Base-by-base conservation (phyloP, 92 coral and sea anemone species). In the Galaxea fascicularis region DNA sequence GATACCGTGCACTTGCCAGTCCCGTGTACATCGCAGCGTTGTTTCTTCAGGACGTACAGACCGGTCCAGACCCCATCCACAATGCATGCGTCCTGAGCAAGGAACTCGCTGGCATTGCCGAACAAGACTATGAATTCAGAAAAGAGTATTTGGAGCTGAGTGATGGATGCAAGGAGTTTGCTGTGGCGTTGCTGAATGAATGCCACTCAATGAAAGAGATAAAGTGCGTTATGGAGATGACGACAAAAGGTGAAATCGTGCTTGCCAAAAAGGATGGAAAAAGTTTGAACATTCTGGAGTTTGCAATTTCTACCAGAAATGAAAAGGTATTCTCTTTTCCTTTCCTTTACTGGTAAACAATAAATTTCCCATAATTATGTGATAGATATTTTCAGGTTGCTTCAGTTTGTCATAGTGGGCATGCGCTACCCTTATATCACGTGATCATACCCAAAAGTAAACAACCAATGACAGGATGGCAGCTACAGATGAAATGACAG, bases 151-250 rank as follows among this genome's bases (percentile, higher is more conserved):
- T 83, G 22, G 81, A 57, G 27, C 65, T 89, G 16, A 68, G 86
- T 60, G 86, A 81, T 35, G 56, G 41, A 13, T 84, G 86, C 24
- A 81, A 82, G 44, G 82, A 78, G 69, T 89, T 89, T 76, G 68
- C 92, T 0, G 89, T 89, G 29, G 72, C 75, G 16, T 56, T 89
- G 17, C 51, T 89, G 39, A 72, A 89, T 71, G 92, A 84, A 47
- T 89, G 92, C 51, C 86, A 76, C 25, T 77, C 80, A 30, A 89
- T 78, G 71, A 63, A 89, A 29, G 92, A 89, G 78, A 86, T 89
- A 39, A 86, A 71, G 41, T 89, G 89, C 27, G 92, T 89, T 4
- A 77, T 84, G 89, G 87, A 89, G 80, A 83, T 53, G 85, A 39
- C 78, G 14, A 69, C 54, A 30, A 79, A 84, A 47, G 57, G 53